Conservation (phyloP, 37 sponge, comb jelly and placozoan genomes). For the Axinella damicornis region DNA sequence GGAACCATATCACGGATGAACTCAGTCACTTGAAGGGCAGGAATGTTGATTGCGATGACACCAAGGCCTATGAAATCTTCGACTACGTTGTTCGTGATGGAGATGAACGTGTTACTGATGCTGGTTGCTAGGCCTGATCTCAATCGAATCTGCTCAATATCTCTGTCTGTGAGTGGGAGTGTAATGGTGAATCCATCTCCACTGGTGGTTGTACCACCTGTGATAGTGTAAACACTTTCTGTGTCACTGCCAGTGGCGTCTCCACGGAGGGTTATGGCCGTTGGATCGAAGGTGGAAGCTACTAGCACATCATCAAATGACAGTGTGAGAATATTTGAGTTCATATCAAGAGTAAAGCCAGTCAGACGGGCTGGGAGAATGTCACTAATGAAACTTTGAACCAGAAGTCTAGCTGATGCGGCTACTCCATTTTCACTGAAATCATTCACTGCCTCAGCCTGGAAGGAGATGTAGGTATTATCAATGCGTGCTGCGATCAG, state of each 20-base stretch:
- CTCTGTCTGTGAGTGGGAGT: slow-evolving; percentile 59
- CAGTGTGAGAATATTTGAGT: slow-evolving; percentile 67
- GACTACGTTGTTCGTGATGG: slow-evolving; percentile 54
- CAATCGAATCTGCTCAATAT: slow-evolving; percentile 78
- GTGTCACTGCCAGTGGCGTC: slow-evolving; percentile 35
- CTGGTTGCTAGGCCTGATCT: slow-evolving; percentile 75
- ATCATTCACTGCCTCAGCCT: slow-evolving; percentile 67
- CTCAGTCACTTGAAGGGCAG: slow-evolving; percentile 65
- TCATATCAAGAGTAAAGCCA: slow-evolving; percentile 86
- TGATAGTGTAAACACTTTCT: slow-evolving; percentile 58
- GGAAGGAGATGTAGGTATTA: slow-evolving; percentile 65
- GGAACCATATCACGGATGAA: slow-evolving; percentile 76
- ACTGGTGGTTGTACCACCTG: slow-evolving; percentile 77
- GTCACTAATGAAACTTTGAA: slow-evolving; percentile 29
- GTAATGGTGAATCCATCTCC: slow-evolving; percentile 72
- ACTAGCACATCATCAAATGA: slow-evolving; percentile 86
- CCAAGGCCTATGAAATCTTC: slow-evolving; percentile 71
- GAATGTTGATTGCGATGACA: slow-evolving; percentile 49
- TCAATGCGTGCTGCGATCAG: slow-evolving; percentile 56
- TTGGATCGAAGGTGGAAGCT: slow-evolving; percentile 61
- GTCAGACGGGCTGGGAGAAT: slow-evolving; percentile 58
- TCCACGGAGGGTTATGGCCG: slow-evolving; percentile 68
- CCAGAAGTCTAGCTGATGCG: slow-evolving; percentile 7
- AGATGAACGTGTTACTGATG: slow-evolving; percentile 73
- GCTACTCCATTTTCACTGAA: slow-evolving; percentile 60